Evolutionary conservation across 2,888 invertebrate genomes (phyloP), one percentile per base, ranked within the genome.

Genomic region (Apodemia hepburni): DNA sequence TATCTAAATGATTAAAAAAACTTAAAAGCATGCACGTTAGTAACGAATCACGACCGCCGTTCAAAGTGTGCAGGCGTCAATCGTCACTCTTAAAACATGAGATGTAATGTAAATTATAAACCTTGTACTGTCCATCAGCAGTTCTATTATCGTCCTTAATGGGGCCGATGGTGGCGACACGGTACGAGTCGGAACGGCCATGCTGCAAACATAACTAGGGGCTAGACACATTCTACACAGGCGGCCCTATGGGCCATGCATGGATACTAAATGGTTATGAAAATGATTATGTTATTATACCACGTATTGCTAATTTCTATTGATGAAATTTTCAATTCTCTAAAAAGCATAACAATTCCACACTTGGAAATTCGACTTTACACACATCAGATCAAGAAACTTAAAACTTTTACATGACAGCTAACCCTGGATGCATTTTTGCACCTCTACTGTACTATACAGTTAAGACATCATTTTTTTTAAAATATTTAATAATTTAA

Each of bases 171-270:
- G 98, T 98, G 78, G 98, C 98, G 93, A 97, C 97, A 89, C 98
- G 96, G 94, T 99, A 99, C 88, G 98, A 98, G 94, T 98, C 98
- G 87, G 97, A 95, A 87, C 97, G 96, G 93, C 97, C 97, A 95
- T 97, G 97, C 97, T 97, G 95, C 79, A 94, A 93, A 89, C 85
- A 92, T 85, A 92, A 91, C 91, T 91, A 90, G 84, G 88, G 83
- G 89, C 90, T 91, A 91, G 86, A 90, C 86, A 90, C 84, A 84
- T 81, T 85, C 89, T 90, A 89, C 88, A 75, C 54, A 84, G 87
- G 87, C 84, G 85, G 84, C 85, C 87, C 84, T 81, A 73, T 22
- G 79, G 87, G 82, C 87, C 82, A 89, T 90, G 91, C 90, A 82
- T 69, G 76, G 74, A 64, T 66, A 67, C 70, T 71, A 81, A 78